Percentiles rank a stretch among this genome's conserved stretches.
These are phyloP conservation scores for Pammene aurita DNA, from an alignment of 2,888 invertebrate species.

Conservation along the genomic window DNA sequence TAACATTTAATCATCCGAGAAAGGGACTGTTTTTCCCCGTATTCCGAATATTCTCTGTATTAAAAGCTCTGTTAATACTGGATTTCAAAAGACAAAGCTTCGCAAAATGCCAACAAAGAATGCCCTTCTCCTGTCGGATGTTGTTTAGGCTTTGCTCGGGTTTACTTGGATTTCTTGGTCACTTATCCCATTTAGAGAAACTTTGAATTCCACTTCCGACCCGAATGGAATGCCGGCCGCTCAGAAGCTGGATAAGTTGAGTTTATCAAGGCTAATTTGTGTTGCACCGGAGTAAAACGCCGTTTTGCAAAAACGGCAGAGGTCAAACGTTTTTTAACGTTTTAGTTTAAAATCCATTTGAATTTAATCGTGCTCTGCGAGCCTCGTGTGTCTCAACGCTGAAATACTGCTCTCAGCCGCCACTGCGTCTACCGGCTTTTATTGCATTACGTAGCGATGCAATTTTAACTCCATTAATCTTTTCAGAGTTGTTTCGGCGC, in stretches of 20 bases:
- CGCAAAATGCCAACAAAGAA: slow-evolving; percentile 31
- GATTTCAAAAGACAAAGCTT: slow-evolving; percentile 26
- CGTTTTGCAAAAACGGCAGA: slow-evolving; percentile 45
- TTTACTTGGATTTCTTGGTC: slow-evolving; percentile 40
- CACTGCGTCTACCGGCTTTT: slow-evolving; percentile 64
- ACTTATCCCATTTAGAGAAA: slow-evolving; percentile 36
- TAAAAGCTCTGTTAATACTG: slow-evolving; percentile 19
- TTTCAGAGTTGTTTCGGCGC: slow-evolving; percentile 67
- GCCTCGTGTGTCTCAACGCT: slow-evolving; percentile 62
- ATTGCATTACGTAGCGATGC: slow-evolving; percentile 75
- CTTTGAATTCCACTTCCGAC: slow-evolving; percentile 35
- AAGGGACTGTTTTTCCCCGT: not conserved
- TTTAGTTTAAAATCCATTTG: slow-evolving; percentile 57
- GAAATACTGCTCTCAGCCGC: slow-evolving; percentile 65
- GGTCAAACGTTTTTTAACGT: slow-evolving; percentile 48
- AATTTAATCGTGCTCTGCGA: slow-evolving; percentile 61
- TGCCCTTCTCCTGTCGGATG: slow-evolving; percentile 14
- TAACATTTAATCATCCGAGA: not conserved
- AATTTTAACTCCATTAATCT: slow-evolving; percentile 81
- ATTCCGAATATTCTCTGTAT: slow-evolving; percentile 2
- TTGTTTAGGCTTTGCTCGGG: slow-evolving; percentile 37
- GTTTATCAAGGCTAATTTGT: slow-evolving; percentile 38
- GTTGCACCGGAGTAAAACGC: slow-evolving; percentile 40
- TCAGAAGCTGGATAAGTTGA: slow-evolving; percentile 31
- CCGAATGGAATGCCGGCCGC: slow-evolving; percentile 27